Conservation (phyloP, 2,113 vertebrate genomes). For the Ciconia boyciana region DNA sequence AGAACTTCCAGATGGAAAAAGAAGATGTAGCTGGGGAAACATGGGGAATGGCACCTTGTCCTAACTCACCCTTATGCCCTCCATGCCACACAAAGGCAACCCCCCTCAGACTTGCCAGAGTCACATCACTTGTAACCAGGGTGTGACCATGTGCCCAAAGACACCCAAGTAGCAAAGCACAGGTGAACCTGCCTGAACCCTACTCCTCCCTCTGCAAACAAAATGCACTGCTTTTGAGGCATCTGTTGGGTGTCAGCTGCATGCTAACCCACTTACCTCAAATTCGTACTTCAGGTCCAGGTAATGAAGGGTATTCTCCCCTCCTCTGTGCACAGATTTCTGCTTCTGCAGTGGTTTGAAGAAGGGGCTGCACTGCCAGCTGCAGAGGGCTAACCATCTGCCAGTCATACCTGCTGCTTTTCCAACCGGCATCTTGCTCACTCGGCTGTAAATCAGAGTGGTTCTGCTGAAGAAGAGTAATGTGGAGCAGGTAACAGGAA, state of each 20-base stretch:
- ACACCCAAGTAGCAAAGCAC: background rate
- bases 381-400: background rate
- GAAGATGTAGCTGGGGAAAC: background rate
- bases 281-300: background rate
- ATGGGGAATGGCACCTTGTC: background rate
- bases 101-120: background rate
- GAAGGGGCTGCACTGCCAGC: rapidly evolving
- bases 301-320: background rate
- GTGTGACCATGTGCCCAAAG: background rate
- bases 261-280: background rate
- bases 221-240: background rate
- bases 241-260: background rate
- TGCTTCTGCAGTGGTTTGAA: background rate
- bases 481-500: background rate
- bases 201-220: background rate
- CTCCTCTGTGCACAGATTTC: background rate
- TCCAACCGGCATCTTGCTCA: background rate
- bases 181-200: background rate
- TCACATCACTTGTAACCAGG: background rate
- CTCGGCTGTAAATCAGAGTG: background rate
- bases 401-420: background rate
- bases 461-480: background rate
- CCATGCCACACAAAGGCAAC: rapidly evolving
- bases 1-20: background rate
- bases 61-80: background rate